Percentiles rank a stretch among this genome's conserved stretches.
These are phyloP conservation scores for Lytechinus variegatus DNA, from an alignment of 35 echinoderm and acorn worm species.

Conservation along the genomic window DNA sequence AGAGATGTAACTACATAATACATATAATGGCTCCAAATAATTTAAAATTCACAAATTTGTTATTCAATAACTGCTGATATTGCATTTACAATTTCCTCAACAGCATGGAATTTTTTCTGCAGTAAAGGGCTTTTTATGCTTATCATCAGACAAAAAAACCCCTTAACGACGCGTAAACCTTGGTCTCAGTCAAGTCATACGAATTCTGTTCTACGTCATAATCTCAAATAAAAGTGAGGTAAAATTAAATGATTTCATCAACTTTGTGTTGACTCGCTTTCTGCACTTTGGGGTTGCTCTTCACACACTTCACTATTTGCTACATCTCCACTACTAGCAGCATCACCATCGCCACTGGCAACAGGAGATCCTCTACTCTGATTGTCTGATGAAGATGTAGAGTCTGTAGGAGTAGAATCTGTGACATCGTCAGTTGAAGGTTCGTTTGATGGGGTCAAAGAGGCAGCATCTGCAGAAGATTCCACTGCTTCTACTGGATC, in stretches of 20 bases:
- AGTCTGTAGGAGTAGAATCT: not conserved
- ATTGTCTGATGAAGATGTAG: not conserved
- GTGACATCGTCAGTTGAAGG: not conserved
- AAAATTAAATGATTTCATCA: not conserved
- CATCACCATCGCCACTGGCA: not conserved
- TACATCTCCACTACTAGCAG: not conserved
- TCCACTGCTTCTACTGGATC: constrained; percentile 21
- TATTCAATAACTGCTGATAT: not conserved
- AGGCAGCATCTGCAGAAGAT: constrained; percentile 17
- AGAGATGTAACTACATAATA: not conserved
- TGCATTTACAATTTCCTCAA: not conserved
- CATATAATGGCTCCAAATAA: not conserved
- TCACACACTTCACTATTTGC: not conserved
- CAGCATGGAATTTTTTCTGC: not conserved
- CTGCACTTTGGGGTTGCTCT: not conserved
- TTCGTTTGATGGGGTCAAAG: not conserved
- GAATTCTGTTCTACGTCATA: not conserved
- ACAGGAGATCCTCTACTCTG: not conserved
- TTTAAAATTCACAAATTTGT: not conserved
- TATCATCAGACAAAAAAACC: not conserved
- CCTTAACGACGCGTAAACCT: not conserved
- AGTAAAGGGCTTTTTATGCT: not conserved
- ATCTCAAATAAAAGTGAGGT: not conserved
- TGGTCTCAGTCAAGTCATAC: not conserved
- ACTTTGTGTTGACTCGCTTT: not conserved